Percentiles rank a stretch among this genome's conserved stretches.
phyloP scores from a whole-genome alignment of 2,888 invertebrate species.

The Pherbina coryleti region DNA sequence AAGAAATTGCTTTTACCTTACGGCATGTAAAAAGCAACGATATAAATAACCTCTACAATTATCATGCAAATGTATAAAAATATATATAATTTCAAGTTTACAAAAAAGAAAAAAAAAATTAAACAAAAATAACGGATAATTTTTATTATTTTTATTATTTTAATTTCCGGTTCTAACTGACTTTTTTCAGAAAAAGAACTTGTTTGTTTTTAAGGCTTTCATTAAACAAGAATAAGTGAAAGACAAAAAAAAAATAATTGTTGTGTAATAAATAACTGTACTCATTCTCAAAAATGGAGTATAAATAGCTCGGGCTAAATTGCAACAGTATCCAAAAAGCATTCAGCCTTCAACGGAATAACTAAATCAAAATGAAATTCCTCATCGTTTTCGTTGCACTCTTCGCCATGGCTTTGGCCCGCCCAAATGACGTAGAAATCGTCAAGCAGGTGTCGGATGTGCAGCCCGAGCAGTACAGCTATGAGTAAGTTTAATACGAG shows the following conservation, averaged over 20 bases:
- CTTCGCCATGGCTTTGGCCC: constrained; percentile 57
- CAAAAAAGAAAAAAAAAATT: too few relatives aligned
- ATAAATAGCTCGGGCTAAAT: neutral
- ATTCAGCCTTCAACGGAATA: constrained; percentile 39
- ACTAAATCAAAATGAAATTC: constrained; percentile 46
- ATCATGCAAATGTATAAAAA: too few relatives aligned
- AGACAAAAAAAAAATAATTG: neutral
- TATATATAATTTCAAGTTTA: too few relatives aligned
- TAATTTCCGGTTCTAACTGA: neutral
- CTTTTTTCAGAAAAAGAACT: neutral
- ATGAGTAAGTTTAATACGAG: constrained; percentile 53
- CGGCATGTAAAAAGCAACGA: too few relatives aligned
- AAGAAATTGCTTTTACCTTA: too few relatives aligned
- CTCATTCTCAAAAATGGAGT: neutral
- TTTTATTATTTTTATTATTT: neutral
- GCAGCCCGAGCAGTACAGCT: constrained; percentile 71
- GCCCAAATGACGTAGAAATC: constrained; percentile 36
- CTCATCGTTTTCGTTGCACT: constrained; percentile 65
- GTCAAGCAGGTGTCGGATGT: constrained; percentile 69
- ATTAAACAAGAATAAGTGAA: neutral
- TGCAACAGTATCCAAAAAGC: constrained; percentile 21
- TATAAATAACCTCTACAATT: too few relatives aligned
- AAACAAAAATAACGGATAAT: too few relatives aligned
- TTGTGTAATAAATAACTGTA: neutral
- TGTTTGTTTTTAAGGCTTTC: neutral